phyloP scores from a whole-genome alignment of 2,113 vertebrate genomes.

The Rhinogobius similis region DNA sequence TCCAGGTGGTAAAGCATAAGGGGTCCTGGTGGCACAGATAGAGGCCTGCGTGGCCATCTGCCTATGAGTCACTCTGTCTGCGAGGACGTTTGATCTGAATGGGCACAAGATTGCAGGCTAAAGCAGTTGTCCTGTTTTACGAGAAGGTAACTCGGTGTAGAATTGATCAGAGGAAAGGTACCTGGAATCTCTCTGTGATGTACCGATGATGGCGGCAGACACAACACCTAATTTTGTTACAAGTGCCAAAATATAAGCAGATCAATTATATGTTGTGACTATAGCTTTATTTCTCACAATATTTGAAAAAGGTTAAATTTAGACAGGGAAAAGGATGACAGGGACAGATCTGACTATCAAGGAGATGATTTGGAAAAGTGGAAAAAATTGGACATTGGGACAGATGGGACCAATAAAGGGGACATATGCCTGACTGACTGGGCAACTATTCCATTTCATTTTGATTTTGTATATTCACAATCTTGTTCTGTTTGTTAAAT shows the following conservation, averaged over 20 bases:
- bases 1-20: conserved; percentile 73
- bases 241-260: conserved; percentile 20
- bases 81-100: conserved; percentile 51
- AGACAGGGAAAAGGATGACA: too few species aligned
- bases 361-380: too few species aligned
- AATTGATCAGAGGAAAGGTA: conserved; percentile 25
- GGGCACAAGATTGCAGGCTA: conserved; percentile 33
- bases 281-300: not conserved
- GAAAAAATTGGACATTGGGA: too few species aligned
- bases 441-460: too few species aligned
- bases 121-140: conserved; percentile 23
- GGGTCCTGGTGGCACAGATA: conserved; percentile 65
- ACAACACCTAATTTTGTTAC: conserved; percentile 23
- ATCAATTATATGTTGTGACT: not conserved
- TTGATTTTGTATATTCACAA: too few species aligned
- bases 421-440: too few species aligned
- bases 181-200: too few species aligned
- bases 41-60: conserved; percentile 68
- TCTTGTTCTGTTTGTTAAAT: too few species aligned
- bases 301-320: not conserved
- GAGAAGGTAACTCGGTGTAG: conserved; percentile 26
- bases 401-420: too few species aligned
- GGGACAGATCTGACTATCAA: too few species aligned
- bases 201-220: conserved; percentile 19
- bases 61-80: conserved; percentile 69